A percentile compares a stretch with the other conserved stretches of the same genome.
Evolutionary conservation across 2,888 invertebrate species (phyloP).

Genomic region (Calameuta pallipes): DNA sequence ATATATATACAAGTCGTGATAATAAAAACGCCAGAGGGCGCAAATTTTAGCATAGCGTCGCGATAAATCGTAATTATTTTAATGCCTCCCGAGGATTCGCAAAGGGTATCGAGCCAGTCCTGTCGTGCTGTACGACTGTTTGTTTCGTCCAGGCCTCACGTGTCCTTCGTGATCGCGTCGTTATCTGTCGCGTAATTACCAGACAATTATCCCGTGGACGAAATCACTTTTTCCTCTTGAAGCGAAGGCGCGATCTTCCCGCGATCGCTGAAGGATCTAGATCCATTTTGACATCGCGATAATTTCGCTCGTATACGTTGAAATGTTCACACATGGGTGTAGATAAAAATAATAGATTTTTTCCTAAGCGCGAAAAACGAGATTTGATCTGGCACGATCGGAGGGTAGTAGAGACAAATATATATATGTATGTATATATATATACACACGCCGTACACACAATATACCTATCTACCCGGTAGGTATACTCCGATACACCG

Average conservation of each 20-base stretch:
- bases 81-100: conserved; percentile 11
- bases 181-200: conserved; percentile 55
- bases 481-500: background rate
- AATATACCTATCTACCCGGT: background rate
- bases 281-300: background rate
- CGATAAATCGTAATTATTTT: conserved; percentile 32
- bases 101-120: conserved; percentile 7
- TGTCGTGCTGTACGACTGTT: conserved; percentile 46
- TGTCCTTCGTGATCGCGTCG: conserved; percentile 51
- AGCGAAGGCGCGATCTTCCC: background rate
- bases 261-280: background rate
- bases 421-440: too few relatives aligned
- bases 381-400: background rate
- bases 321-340: background rate
- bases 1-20: background rate
- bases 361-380: background rate
- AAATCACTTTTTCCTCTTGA: conserved; percentile 33
- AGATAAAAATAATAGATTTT: background rate
- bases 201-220: conserved; percentile 45
- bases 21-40: background rate
- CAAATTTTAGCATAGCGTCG: conserved; percentile 14
- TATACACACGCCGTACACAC: too few relatives aligned
- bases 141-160: conserved; percentile 28
- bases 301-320: background rate
- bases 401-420: background rate